Conservation (phyloP, 1,140 invertebrate species). For the Diachasmimorpha longicaudata region DNA sequence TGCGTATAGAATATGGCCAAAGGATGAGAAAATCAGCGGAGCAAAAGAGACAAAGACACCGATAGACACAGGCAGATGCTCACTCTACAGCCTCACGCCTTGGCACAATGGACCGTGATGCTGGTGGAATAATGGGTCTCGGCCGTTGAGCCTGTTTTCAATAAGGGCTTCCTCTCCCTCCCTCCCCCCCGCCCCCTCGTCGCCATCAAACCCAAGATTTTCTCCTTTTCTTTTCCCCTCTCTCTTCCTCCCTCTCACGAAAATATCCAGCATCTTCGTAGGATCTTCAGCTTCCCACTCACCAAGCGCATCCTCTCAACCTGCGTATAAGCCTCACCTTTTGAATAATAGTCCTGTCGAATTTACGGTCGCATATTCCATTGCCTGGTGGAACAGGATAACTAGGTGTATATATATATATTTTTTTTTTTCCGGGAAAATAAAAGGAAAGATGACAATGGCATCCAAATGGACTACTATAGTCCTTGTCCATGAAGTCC, state of each 20-base stretch:
- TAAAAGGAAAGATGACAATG: background rate
- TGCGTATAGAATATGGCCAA: conserved; percentile 2
- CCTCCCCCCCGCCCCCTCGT: background rate
- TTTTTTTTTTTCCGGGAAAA: background rate
- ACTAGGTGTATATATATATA: background rate
- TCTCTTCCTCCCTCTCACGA: no score
- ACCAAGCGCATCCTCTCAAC: background rate
- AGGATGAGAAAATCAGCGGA: background rate
- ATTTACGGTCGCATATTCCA: conserved; percentile 24
- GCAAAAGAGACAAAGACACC: conserved; percentile 18
- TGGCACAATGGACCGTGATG: conserved; percentile 29
- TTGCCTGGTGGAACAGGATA: background rate
- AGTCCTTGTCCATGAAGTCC: background rate
- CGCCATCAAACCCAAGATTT: conserved; percentile 5
- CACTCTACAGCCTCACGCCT: conserved; percentile 32
- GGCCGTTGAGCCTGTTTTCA: conserved; percentile 21
- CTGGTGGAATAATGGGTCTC: conserved; percentile 30
- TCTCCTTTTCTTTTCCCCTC: background rate
- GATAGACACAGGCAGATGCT: conserved; percentile 26
- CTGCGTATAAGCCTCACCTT: background rate
- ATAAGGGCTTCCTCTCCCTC: conserved; percentile 18
- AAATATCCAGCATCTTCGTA: background rate
- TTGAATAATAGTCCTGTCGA: conserved; percentile 18
- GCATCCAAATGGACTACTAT: background rate
- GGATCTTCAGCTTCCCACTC: background rate